phyloP scores from a whole-genome alignment of 2,113 vertebrate species.

The Prochilodus magdalenae region DNA sequence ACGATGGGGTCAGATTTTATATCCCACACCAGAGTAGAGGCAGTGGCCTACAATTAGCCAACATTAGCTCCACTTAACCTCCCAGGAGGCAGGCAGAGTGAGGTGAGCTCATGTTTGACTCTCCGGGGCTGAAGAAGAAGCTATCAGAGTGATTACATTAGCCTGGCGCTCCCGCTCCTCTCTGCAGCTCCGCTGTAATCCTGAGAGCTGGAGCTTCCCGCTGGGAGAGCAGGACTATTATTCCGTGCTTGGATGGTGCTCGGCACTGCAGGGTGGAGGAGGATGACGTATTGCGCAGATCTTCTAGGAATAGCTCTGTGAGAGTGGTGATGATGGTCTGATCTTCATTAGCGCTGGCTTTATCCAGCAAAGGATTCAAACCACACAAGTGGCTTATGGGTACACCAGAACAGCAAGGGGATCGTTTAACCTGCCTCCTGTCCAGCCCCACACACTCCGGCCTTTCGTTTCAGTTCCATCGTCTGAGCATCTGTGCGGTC shows the following conservation, averaged over 20 bases:
- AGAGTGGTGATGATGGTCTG: background rate
- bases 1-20: background rate
- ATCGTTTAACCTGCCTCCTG: too few species aligned
- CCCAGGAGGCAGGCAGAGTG: slow-evolving; percentile 21
- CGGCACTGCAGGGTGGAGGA: background rate
- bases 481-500: too few species aligned
- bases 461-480: too few species aligned
- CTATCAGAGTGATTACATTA: slow-evolving; percentile 54
- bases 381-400: too few species aligned
- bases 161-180: background rate
- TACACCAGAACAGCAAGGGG: too few species aligned
- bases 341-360: too few species aligned
- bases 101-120: slow-evolving; percentile 35
- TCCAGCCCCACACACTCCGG: too few species aligned
- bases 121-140: slow-evolving; percentile 42
- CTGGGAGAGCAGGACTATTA: background rate
- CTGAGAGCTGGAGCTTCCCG: background rate
- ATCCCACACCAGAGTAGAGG: background rate
- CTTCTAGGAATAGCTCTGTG: background rate
- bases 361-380: too few species aligned
- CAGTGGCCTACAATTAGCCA: slow-evolving; percentile 34
- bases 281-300: background rate
- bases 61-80: slow-evolving; percentile 45
- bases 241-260: background rate
- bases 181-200: slow-evolving; percentile 9